A percentile compares a stretch with the other conserved stretches of the same genome.
These are phyloP conservation scores for Coleophora deauratella DNA, from an alignment of 2,888 invertebrate genomes.

Conservation along the genomic window DNA sequence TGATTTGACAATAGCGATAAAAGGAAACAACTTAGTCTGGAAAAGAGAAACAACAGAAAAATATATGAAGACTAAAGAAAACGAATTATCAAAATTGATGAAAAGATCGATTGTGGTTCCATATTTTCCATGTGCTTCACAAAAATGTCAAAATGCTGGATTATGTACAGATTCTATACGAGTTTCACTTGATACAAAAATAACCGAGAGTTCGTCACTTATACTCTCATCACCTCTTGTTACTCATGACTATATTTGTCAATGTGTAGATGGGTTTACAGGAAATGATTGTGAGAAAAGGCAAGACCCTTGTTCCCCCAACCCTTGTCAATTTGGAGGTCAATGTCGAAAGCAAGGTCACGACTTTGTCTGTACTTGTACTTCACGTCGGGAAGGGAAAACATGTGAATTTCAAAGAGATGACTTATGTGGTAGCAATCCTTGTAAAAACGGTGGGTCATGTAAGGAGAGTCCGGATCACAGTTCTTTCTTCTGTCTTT, in stretches of 20 bases:
- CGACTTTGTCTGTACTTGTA: slow-evolving; percentile 89
- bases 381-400: slow-evolving; percentile 84
- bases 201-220: slow-evolving; percentile 85
- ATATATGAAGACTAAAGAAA: slow-evolving; percentile 77
- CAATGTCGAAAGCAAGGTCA: slow-evolving; percentile 88
- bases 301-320: slow-evolving; percentile 93
- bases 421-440: slow-evolving; percentile 88
- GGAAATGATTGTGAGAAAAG: slow-evolving; percentile 88
- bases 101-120: slow-evolving; percentile 78
- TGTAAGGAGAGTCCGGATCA: slow-evolving; percentile 92
- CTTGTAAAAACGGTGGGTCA: slow-evolving; percentile 93
- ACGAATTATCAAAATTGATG: slow-evolving; percentile 76
- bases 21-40: slow-evolving; percentile 74
- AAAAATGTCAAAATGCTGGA: slow-evolving; percentile 86
- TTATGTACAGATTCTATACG: slow-evolving; percentile 81
- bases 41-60: slow-evolving; percentile 78
- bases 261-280: slow-evolving; percentile 88
- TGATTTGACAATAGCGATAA: slow-evolving; percentile 82
- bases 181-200: slow-evolving; percentile 80
- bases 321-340: slow-evolving; percentile 89
- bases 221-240: slow-evolving; percentile 89
- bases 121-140: slow-evolving; percentile 83
- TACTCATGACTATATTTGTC: slow-evolving; percentile 84
- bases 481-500: slow-evolving; percentile 92
- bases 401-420: slow-evolving; percentile 88